Evolutionary conservation across 2,888 invertebrate genomes (phyloP), one percentile per base, ranked within the genome.

Genomic region (Caenorhabditis wallacei): DNA sequence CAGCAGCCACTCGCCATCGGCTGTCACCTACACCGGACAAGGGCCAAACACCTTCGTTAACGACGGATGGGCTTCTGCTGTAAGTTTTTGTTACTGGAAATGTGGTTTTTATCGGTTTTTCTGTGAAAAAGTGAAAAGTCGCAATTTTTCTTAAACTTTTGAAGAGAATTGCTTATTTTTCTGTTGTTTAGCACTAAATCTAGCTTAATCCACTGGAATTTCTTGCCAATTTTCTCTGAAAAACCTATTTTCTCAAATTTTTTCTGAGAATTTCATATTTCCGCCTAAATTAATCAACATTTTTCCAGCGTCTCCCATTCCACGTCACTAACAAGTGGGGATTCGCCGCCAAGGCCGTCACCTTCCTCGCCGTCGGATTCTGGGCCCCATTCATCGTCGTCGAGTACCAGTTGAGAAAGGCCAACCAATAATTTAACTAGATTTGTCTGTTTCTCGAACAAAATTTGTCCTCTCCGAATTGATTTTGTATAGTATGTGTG

Each of bases 51-150:
- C 85, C 72, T 88, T 88, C 80, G 85, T 90, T 71, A 69, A 90
- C 72, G 90, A 90, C 61, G 90, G 90, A 71, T 90, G 88, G 86
- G 89, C 90, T n/a, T 85, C 85, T 37, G 89, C 90, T 84, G 90
- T 90, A 70, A 87, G 90, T 87, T 30, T 30, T 30, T 30, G 3
- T 5, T 30, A 5, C 30, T 30, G 8, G 30, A 8, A 30, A 30
- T 30, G 3, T 5, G 30, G 30, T 84, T 74, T 68, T 79, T 22
- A 40, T 30, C 30, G 30, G 30, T 35, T 20, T 35, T 69, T 26
- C n/a, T 68, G 8, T 35, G 20, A 35, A 43, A 40, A 16, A 63
- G 4, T n/a, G n/a, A n/a, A n/a, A n/a, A n/a, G n/a, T n/a, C n/a
- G n/a, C n/a, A n/a, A n/a, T n/a, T 30, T 30, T 30, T 30, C 30